A percentile compares a stretch with the other conserved stretches of the same genome.
These are phyloP conservation scores for Apodemia zela DNA, from an alignment of 2,888 invertebrate genomes.

Conservation along the genomic window DNA sequence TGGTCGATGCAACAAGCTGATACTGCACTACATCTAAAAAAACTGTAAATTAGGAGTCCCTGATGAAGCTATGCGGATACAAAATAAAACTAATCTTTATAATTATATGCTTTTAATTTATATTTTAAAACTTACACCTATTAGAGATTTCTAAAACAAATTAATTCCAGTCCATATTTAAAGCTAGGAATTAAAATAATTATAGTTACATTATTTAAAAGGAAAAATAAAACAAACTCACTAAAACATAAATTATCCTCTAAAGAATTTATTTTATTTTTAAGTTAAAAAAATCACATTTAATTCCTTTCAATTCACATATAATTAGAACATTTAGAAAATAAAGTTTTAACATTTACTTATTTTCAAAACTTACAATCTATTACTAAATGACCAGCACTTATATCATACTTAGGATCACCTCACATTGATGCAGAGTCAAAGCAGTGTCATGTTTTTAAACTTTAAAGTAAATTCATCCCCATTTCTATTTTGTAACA, in stretches of 20 bases:
- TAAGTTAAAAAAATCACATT: conserved; percentile 2
- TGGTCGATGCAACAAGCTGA: too few species aligned
- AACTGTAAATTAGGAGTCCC: too few species aligned
- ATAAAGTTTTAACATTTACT: conserved; percentile 17
- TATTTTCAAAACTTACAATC: conserved; percentile 23
- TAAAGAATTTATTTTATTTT: neutral
- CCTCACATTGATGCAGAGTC: too few species aligned
- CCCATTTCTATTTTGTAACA: too few species aligned
- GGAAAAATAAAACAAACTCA: conserved; percentile 2
- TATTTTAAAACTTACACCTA: conserved; percentile 12
- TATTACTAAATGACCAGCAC: conserved; percentile 35
- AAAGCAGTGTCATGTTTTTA: too few species aligned
- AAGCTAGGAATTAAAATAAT: conserved; percentile 9
- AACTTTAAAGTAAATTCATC: too few species aligned
- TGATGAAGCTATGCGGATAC: too few species aligned
- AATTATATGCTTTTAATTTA: neutral
- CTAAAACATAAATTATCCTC: neutral
- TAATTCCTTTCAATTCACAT: neutral
- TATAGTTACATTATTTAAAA: conserved; percentile 24
- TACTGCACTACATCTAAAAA: too few species aligned
- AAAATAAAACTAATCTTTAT: neutral
- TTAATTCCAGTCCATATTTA: conserved; percentile 2
- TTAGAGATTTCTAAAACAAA: conserved; percentile 18
- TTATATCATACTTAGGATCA: too few species aligned
- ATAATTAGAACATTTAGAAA: conserved; percentile 7